phyloP scores from a whole-genome alignment of 2,888 invertebrate species.

The Disparrhopalites patrizii region DNA sequence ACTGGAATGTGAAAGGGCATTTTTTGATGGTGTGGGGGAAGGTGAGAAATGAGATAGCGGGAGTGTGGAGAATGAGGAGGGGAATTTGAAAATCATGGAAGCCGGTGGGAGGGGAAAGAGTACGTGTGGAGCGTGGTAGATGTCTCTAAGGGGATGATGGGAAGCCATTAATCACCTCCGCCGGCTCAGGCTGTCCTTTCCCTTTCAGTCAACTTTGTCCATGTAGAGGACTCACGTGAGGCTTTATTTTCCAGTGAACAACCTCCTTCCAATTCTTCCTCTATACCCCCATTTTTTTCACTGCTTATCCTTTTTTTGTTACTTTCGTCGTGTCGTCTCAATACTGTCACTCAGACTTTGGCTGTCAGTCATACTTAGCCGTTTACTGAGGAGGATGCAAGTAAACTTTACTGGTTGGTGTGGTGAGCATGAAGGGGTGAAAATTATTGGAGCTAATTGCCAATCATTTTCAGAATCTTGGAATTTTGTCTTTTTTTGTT shows the following conservation, averaged over 20 bases:
- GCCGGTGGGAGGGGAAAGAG: slow-evolving; percentile 6
- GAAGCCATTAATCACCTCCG: slow-evolving; percentile 38
- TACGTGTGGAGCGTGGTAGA: slow-evolving; percentile 22
- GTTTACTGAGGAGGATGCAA: too few species aligned
- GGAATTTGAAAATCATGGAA: slow-evolving; percentile 6
- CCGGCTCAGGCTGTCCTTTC: neutral
- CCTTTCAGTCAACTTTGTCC: neutral
- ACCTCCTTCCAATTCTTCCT: neutral
- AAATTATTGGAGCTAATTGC: too few species aligned
- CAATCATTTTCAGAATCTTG: too few species aligned
- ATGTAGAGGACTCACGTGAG: slow-evolving; percentile 21
- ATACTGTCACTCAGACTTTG: too few species aligned
- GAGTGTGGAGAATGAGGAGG: slow-evolving; percentile 13
- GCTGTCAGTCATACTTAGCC: too few species aligned
- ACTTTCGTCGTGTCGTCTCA: too few species aligned
- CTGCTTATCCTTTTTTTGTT: too few species aligned
- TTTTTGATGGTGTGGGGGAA: neutral
- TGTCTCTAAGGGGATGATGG: slow-evolving; percentile 37
- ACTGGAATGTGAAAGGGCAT: too few species aligned
- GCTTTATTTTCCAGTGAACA: slow-evolving; percentile 13
- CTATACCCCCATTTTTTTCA: too few species aligned
- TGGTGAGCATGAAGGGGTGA: too few species aligned
- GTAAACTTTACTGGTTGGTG: too few species aligned
- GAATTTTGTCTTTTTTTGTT: too few species aligned
- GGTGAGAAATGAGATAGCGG: slow-evolving; percentile 1